Percentiles rank a stretch among this genome's conserved stretches.
Conservation (phyloP, 2,797 vertebrate species). For the Allobates femoralis region DNA sequence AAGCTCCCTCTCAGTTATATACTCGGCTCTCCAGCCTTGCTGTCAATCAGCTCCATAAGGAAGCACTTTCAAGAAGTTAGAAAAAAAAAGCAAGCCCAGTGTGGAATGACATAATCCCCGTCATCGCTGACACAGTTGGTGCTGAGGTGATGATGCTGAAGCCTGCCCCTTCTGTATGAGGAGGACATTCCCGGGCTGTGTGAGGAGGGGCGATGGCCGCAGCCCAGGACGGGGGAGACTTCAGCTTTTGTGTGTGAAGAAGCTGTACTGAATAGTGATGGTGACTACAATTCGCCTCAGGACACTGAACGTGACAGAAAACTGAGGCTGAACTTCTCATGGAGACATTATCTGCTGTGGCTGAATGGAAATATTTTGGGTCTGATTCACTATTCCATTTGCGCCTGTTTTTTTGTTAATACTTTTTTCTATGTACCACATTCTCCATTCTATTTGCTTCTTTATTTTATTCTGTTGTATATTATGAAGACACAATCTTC, state of each 20-base stretch:
- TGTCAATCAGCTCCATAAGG: slow-evolving; percentile 63
- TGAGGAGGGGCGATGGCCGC: slow-evolving; percentile 31
- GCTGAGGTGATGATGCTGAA: slow-evolving; percentile 58
- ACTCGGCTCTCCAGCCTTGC: slow-evolving; percentile 30
- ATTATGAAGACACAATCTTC: too few species aligned
- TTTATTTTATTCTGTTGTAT: too few species aligned
- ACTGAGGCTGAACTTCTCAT: too few species aligned
- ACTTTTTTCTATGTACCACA: too few species aligned
- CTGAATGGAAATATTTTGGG: too few species aligned
- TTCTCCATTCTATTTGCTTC: too few species aligned
- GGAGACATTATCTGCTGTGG: too few species aligned
- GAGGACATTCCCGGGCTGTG: slow-evolving; percentile 34
- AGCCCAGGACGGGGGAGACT: not conserved
- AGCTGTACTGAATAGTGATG: not conserved
- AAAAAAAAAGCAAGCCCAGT: slow-evolving; percentile 49
- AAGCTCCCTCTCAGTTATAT: slow-evolving; percentile 43
- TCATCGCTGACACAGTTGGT: slow-evolving; percentile 51
- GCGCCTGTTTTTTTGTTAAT: too few species aligned
- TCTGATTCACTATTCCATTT: too few species aligned
- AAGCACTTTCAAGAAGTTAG: slow-evolving; percentile 57
- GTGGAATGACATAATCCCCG: slow-evolving; percentile 59
- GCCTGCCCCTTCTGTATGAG: slow-evolving; percentile 46
- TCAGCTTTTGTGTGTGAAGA: slow-evolving; percentile 19
- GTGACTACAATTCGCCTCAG: not conserved
- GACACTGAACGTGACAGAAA: not conserved